phyloP scores from a whole-genome alignment of 1,140 invertebrate genomes.

The Apis cerana region DNA sequence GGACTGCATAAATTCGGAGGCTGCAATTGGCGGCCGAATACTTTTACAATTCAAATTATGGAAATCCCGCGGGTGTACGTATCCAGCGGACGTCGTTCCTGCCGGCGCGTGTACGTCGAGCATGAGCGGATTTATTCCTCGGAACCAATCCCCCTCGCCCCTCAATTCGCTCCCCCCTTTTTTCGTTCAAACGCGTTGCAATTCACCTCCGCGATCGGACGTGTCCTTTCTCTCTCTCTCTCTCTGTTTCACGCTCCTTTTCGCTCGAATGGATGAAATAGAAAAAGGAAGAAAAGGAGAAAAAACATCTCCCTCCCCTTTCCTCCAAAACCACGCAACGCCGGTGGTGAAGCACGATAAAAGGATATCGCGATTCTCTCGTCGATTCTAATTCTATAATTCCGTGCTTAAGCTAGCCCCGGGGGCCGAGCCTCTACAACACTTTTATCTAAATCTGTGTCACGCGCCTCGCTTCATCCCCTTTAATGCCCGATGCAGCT shows the following conservation, averaged over 20 bases:
- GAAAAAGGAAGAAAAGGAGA: not conserved
- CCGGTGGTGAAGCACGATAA: slow-evolving; percentile 67
- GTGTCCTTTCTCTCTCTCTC: not conserved
- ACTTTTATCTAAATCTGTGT: slow-evolving; percentile 74
- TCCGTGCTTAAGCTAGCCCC: slow-evolving; percentile 64
- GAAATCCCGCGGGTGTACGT: slow-evolving; percentile 71
- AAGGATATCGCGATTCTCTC: slow-evolving; percentile 69
- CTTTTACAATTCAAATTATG: slow-evolving; percentile 78
- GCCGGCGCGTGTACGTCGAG: slow-evolving; percentile 43
- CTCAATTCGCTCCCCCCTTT: not conserved
- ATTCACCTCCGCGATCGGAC: not conserved
- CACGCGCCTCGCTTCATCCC: slow-evolving; percentile 70
- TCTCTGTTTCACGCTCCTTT: slow-evolving; percentile 11
- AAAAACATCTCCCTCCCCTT: not conserved
- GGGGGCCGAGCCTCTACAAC: slow-evolving; percentile 46
- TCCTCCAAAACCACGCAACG: slow-evolving; percentile 10
- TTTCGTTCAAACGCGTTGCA: slow-evolving; percentile 23
- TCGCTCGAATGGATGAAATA: not conserved
- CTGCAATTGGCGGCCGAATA: slow-evolving; percentile 75
- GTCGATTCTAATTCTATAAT: slow-evolving; percentile 74
- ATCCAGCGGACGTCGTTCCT: slow-evolving; percentile 47
- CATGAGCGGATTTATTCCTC: slow-evolving; percentile 63
- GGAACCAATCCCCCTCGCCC: slow-evolving; percentile 15
- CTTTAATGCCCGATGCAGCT: slow-evolving; percentile 67
- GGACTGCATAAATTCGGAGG: slow-evolving; percentile 70